Conservation (phyloP, 1,140 invertebrate species). For the Euura saliciscinereae region DNA sequence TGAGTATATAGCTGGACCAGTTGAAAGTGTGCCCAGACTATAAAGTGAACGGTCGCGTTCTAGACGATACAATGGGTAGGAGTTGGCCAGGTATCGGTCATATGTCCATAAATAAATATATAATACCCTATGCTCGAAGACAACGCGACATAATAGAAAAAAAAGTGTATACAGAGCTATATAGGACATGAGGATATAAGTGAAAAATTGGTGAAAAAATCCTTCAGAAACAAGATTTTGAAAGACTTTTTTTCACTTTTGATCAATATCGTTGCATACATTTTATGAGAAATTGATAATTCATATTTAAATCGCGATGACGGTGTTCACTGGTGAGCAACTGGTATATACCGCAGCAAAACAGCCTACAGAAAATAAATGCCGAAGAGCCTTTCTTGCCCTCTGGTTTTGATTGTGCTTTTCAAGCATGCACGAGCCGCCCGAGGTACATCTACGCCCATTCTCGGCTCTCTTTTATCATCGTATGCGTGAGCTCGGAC, state of each 20-base stretch:
- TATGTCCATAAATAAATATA: too few species aligned
- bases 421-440: conserved; percentile 14
- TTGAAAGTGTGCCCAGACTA: conserved; percentile 29
- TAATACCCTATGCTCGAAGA: too few species aligned
- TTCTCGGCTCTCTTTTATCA: conserved; percentile 14
- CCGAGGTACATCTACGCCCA: conserved; percentile 18
- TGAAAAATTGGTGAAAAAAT: not conserved
- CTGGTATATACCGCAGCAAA: not conserved
- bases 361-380: not conserved
- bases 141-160: too few species aligned
- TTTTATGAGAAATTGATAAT: too few species aligned
- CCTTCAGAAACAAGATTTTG: too few species aligned
- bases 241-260: too few species aligned
- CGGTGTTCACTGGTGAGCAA: too few species aligned
- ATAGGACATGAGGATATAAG: not conserved
- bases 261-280: too few species aligned
- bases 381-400: not conserved
- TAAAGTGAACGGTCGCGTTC: not conserved
- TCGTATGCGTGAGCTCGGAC: not conserved
- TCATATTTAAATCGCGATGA: too few species aligned
- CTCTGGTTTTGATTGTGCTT: conserved; percentile 6
- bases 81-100: not conserved
- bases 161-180: too few species aligned
- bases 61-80: not conserved
- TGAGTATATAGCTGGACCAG: conserved; percentile 30